Evolutionary conservation across 2,113 vertebrate species (phyloP).

Genomic region (Camelus bactrianus): DNA sequence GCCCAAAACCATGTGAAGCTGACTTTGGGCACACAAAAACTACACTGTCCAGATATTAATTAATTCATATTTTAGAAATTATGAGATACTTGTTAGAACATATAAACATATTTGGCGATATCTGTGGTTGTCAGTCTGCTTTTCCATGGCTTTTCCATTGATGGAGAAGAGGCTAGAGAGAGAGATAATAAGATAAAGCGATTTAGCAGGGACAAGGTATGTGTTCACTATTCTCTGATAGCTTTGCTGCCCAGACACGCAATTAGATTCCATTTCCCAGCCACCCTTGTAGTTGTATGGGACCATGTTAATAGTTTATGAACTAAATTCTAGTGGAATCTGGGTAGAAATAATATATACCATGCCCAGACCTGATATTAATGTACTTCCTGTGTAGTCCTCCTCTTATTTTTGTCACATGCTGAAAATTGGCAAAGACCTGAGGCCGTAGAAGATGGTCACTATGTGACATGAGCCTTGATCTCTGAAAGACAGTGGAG

Average conservation of each 20-base stretch:
- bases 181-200: background rate
- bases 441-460: background rate
- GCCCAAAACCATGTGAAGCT: slow-evolving; percentile 20
- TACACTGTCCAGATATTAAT: slow-evolving; percentile 21
- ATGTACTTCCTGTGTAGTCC: background rate
- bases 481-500: background rate
- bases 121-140: slow-evolving; percentile 16
- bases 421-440: background rate
- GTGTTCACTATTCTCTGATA: background rate
- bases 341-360: background rate
- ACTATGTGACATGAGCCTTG: background rate
- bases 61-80: slow-evolving; percentile 22
- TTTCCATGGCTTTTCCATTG: background rate
- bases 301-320: background rate
- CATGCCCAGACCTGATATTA: background rate
- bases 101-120: background rate
- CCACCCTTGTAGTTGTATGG: background rate
- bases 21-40: background rate
- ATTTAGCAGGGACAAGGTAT: background rate
- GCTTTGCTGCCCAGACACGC: background rate
- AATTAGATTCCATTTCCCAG: background rate
- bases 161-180: background rate
- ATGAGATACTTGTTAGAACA: background rate
- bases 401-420: background rate
- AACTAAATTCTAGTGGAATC: background rate